Conservation (phyloP, 2,888 invertebrate species). For the Cacoxenus indagator region DNA sequence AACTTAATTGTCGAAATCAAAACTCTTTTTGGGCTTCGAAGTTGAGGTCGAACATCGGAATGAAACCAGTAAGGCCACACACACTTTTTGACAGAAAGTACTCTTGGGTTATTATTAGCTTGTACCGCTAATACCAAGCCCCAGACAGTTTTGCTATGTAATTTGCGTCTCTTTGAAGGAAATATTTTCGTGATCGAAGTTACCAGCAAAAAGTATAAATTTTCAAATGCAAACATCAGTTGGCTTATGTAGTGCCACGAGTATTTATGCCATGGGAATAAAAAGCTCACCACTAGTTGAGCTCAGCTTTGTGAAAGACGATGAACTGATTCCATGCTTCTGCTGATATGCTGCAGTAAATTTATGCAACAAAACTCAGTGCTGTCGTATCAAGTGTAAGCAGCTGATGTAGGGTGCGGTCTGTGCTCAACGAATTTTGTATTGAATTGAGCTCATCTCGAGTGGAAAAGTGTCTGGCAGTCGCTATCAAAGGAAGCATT, state of each 20-base stretch:
- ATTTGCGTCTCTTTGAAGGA: slow-evolving; percentile 38
- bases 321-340: not conserved
- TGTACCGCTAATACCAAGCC: slow-evolving; percentile 24
- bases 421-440: slow-evolving; percentile 3
- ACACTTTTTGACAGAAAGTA: not conserved
- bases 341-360: not conserved
- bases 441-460: not conserved
- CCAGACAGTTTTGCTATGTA: slow-evolving; percentile 45
- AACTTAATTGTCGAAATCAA: slow-evolving; percentile 16
- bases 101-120: not conserved
- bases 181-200: not conserved
- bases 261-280: not conserved
- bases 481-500: not conserved
- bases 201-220: not conserved
- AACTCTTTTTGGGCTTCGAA: slow-evolving; percentile 5
- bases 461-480: too few relatives aligned
- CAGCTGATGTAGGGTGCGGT: not conserved
- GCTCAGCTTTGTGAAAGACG: not conserved
- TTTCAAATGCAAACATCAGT: not conserved
- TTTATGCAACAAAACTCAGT: slow-evolving; percentile 21
- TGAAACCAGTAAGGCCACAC: slow-evolving; percentile 6
- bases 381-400: too few relatives aligned
- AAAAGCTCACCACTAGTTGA: not conserved
- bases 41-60: not conserved
- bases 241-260: not conserved